Evolutionary conservation across 1,140 invertebrate species (phyloP).

Genomic region (Zaprionus taronus): DNA sequence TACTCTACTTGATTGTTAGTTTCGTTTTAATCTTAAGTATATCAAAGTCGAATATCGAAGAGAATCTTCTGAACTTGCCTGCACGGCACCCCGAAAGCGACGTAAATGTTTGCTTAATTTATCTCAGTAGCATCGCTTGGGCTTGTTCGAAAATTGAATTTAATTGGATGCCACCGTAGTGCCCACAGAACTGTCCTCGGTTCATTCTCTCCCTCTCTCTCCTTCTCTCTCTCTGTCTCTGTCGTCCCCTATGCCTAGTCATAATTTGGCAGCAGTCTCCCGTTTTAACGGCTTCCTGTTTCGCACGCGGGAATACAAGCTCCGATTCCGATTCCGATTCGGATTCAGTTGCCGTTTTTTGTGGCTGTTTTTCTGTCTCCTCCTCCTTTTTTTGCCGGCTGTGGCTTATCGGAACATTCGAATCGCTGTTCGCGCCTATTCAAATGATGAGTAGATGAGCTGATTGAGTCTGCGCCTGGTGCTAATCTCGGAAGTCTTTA

Average conservation of each 20-base stretch:
- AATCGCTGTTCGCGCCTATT: slow-evolving; percentile 79
- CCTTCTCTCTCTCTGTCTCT: not conserved
- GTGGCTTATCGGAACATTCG: slow-evolving; percentile 54
- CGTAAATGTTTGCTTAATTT: slow-evolving; percentile 78
- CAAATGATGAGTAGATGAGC: slow-evolving; percentile 64
- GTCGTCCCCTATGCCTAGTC: slow-evolving; percentile 61
- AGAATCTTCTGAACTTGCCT: not conserved
- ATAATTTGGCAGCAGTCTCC: slow-evolving; percentile 65
- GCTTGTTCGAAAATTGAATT: slow-evolving; percentile 77
- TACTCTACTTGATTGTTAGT: not conserved
- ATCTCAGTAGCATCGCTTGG: slow-evolving; percentile 74
- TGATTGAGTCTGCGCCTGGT: slow-evolving; percentile 60
- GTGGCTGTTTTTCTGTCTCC: slow-evolving; percentile 28
- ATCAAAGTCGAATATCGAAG: not conserved
- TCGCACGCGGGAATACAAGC: slow-evolving; percentile 1
- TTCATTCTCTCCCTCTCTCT: not conserved
- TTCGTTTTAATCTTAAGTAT: not conserved
- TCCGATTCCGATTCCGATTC: slow-evolving; percentile 32
- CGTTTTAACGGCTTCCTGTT: slow-evolving; percentile 54
- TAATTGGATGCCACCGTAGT: slow-evolving; percentile 75
- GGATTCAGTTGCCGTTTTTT: not conserved
- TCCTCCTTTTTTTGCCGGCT: slow-evolving; percentile 12
- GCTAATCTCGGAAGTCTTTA: slow-evolving; percentile 57
- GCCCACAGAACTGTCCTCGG: slow-evolving; percentile 26
- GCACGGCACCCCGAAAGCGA: slow-evolving; percentile 40